These are phyloP conservation scores for Scleropages formosus DNA, from an alignment of 2,797 vertebrate genomes.

Conservation along the genomic window DNA sequence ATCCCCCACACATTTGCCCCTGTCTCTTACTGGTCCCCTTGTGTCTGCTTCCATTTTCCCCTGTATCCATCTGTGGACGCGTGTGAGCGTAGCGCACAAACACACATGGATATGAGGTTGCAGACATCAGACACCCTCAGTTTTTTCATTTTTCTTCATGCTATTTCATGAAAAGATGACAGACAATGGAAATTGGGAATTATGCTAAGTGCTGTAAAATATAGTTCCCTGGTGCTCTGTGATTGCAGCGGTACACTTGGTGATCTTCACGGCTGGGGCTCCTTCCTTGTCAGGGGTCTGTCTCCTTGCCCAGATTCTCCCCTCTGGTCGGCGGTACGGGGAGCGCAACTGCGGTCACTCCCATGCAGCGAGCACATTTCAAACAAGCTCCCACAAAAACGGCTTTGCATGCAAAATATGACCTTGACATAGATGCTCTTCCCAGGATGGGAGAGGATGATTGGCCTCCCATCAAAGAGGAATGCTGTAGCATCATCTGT, in stretches of 20 bases:
- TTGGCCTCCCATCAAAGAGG: no score
- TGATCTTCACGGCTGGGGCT: neutral
- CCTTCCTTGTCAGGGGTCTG: neutral
- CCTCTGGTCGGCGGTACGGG: neutral
- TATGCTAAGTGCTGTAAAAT: neutral
- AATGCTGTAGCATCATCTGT: no score
- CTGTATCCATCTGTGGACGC: neutral
- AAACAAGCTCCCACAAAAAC: no score
- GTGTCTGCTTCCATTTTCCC: neutral
- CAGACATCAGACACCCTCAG: neutral
- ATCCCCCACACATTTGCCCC: neutral
- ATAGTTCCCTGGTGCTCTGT: neutral
- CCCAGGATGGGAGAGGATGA: no score
- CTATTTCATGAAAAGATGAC: neutral
- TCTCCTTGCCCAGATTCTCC: neutral
- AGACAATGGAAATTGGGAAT: neutral
- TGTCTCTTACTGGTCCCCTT: neutral
- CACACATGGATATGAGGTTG: neutral
- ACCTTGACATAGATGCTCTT: no score
- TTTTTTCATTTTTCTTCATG: neutral
- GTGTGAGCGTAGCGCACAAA: neutral
- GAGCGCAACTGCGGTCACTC: neutral
- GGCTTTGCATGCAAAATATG: no score
- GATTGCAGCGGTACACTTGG: neutral
- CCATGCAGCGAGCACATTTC: neutral